Evolutionary conservation across 2,888 invertebrate genomes (phyloP).

Genomic region (Eupithecia subumbrata): DNA sequence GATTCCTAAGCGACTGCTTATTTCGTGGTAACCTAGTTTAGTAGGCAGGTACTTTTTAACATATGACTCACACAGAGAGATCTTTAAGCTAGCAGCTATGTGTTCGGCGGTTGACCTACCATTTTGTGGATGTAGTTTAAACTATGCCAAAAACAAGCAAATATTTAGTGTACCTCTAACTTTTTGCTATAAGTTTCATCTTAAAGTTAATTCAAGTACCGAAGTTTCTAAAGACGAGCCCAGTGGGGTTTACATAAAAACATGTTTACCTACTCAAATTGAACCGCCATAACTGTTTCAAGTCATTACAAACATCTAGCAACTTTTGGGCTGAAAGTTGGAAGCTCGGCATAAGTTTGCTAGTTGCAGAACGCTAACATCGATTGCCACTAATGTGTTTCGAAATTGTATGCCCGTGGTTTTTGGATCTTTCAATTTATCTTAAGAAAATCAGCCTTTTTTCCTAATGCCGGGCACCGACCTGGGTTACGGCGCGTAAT

Average conservation of each 20-base stretch:
- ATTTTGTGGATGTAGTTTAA: neutral
- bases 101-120: neutral
- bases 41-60: neutral
- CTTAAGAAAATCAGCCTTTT: neutral
- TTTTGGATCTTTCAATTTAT: slow-evolving; percentile 22
- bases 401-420: slow-evolving; percentile 35
- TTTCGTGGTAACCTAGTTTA: neutral
- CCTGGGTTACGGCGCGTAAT: no score
- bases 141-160: neutral
- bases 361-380: slow-evolving; percentile 47
- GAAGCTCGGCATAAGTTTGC: slow-evolving; percentile 51
- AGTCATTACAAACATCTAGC: slow-evolving; percentile 61
- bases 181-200: neutral
- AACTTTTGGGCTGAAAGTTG: slow-evolving; percentile 51
- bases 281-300: slow-evolving; percentile 50
- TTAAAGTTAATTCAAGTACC: slow-evolving; percentile 12
- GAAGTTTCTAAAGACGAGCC: slow-evolving; percentile 17
- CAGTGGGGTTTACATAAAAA: slow-evolving; percentile 27
- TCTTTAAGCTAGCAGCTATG: neutral
- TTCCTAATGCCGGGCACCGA: neutral
- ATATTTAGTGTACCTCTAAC: neutral
- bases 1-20: neutral
- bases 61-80: neutral
- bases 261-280: slow-evolving; percentile 33
- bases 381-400: slow-evolving; percentile 48